phyloP scores from a whole-genome alignment of 2,888 invertebrate genomes.

The Parelbella ahira region DNA sequence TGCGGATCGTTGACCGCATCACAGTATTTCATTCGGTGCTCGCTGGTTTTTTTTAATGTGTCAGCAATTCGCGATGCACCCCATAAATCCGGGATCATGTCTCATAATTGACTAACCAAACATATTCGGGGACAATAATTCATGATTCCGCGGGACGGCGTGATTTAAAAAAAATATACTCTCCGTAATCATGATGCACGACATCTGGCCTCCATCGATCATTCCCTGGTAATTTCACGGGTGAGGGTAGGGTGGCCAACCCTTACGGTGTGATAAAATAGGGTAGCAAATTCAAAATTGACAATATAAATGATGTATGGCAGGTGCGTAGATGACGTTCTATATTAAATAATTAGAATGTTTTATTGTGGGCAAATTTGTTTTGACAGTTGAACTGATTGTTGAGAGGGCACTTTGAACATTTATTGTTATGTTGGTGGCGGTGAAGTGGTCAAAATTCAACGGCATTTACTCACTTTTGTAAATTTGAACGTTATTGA shows the following conservation, averaged over 20 bases:
- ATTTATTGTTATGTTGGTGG: no score
- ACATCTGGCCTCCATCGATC: slow-evolving; percentile 62
- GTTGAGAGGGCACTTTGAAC: no score
- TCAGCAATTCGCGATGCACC: slow-evolving; percentile 13
- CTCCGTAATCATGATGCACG: slow-evolving; percentile 47
- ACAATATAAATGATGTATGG: slow-evolving; percentile 4
- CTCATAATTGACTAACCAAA: slow-evolving; percentile 28
- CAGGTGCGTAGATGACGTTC: no score
- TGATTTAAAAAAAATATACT: slow-evolving; percentile 31
- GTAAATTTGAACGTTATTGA: no score
- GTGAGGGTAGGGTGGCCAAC: slow-evolving; percentile 18
- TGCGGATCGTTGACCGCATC: neutral
- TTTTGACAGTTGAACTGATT: no score
- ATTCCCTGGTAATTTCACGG: slow-evolving; percentile 54
- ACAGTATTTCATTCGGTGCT: neutral
- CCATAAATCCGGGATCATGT: slow-evolving; percentile 19
- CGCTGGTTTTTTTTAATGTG: slow-evolving; percentile 5
- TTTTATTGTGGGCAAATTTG: no score
- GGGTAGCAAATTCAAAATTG: slow-evolving; percentile 7
- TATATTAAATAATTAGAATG: no score
- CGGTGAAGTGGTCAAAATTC: no score
- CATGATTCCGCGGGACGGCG: slow-evolving; percentile 28
- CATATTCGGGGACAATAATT: slow-evolving; percentile 29
- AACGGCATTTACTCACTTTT: no score
- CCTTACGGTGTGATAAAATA: slow-evolving; percentile 13